Evolutionary conservation across 2,797 vertebrate species (phyloP).

Genomic region (Galagoides demidoff): DNA sequence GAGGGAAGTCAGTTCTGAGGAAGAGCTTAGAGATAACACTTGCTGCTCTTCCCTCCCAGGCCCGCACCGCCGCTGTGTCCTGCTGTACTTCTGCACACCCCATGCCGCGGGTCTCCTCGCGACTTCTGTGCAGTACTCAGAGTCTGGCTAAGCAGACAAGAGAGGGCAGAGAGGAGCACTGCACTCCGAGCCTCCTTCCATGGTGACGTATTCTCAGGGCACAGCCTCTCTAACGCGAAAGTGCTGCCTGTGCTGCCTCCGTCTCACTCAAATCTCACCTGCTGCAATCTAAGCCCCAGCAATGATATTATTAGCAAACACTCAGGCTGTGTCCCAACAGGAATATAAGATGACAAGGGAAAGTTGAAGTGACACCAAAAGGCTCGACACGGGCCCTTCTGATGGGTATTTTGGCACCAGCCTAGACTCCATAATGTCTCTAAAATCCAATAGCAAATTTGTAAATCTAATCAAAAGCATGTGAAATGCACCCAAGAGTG

Average conservation of each 20-base stretch:
- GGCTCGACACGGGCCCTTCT: not conserved
- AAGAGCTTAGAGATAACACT: no score
- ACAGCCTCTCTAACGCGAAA: fast-evolving
- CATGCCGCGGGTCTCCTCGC: fast-evolving
- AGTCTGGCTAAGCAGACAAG: not conserved
- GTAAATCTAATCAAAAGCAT: conserved; percentile 72
- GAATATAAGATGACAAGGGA: conserved; percentile 38
- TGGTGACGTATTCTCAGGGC: not conserved
- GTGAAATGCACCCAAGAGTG: not conserved
- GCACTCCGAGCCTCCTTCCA: fast-evolving
- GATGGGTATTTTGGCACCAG: conserved; percentile 35
- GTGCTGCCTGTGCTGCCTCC: not conserved
- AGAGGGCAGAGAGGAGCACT: not conserved
- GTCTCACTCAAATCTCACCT: not conserved
- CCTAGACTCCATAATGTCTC: conserved; percentile 21
- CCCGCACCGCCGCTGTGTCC: no score
- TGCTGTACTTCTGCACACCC: fast-evolving
- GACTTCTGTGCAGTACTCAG: fast-evolving
- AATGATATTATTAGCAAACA: fast-evolving
- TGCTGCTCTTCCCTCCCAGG: no score
- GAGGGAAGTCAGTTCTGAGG: not conserved
- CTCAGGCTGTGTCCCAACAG: not conserved
- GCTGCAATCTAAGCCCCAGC: not conserved
- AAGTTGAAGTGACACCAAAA: not conserved
- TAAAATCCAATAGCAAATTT: conserved; percentile 66